phyloP scores from a whole-genome alignment of 2,888 invertebrate species.

The Hyles lineata region DNA sequence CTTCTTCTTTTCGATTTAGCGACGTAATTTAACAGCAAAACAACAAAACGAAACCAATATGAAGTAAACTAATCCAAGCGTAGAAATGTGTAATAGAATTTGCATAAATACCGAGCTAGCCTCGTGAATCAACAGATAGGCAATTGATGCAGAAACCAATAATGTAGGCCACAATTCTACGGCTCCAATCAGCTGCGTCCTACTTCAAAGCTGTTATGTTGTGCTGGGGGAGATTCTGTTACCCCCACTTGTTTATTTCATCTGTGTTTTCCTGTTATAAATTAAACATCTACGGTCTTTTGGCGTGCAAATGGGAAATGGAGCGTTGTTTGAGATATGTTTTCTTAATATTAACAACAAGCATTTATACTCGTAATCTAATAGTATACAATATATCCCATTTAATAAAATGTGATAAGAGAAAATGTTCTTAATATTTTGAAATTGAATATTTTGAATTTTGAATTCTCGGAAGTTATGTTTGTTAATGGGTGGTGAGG shows the following conservation, averaged over 20 bases:
- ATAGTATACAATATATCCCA: too few relatives aligned
- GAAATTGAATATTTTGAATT: too few relatives aligned
- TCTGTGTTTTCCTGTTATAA: slow-evolving; percentile 8
- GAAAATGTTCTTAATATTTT: too few relatives aligned
- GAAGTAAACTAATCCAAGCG: neutral
- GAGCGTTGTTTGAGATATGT: too few relatives aligned
- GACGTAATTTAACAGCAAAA: neutral
- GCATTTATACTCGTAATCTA: too few relatives aligned
- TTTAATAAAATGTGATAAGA: too few relatives aligned
- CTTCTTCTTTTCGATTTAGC: too few relatives aligned
- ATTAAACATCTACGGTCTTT: too few relatives aligned
- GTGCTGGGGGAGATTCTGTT: slow-evolving; percentile 34
- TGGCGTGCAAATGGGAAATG: too few relatives aligned
- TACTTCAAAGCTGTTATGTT: slow-evolving; percentile 29
- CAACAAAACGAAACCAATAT: neutral
- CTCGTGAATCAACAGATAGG: slow-evolving; percentile 30
- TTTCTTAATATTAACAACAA: too few relatives aligned
- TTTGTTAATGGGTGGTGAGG: too few relatives aligned
- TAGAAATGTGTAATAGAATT: slow-evolving; percentile 1
- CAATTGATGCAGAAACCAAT: slow-evolving; percentile 30
- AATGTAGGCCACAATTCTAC: slow-evolving; percentile 27
- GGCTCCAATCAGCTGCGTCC: slow-evolving; percentile 25
- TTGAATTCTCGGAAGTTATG: too few relatives aligned
- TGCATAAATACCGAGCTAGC: slow-evolving; percentile 18
- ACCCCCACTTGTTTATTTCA: slow-evolving; percentile 29